Evolutionary conservation across 2,888 invertebrate species (phyloP), one percentile per base, ranked within the genome.

Genomic region (Habrosyne pyritoides): DNA sequence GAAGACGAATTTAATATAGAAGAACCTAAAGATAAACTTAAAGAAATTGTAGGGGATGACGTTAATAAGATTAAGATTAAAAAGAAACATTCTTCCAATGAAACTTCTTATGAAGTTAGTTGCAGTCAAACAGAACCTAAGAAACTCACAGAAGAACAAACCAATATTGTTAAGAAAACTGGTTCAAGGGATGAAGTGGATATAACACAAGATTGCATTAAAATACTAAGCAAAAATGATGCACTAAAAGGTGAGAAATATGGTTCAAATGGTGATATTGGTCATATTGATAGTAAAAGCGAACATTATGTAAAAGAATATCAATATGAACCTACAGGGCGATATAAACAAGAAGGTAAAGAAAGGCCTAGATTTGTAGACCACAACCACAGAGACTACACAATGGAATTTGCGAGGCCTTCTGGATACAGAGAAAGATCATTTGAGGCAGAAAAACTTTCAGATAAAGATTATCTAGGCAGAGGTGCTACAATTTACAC

Each of bases 351-450:
- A 8, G 72, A 70, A 52, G 66, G 69, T 21, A 76, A 67, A 50
- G 75, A 77, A 33, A 79, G 65, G 50, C 73, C 73, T 2, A 73
- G 56, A 56, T 86, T 84, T 57, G 63, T 83, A 0, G 84, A 85
- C 18, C 81, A 82, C 48, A 84, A 71, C 30, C 75, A 78, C 55
- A 79, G 64, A 63, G 86, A 87, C 59, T 86, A 84, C 50, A 78
- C 83, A 0, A 75, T 80, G 72, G 87, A 86, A 47, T 86, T 87
- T 54, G 74, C 70, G n/a, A 72, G 79, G 36, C 87, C 88, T 3
- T 69, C 86, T 2, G 72, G 73, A 0, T 86, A 86, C 51, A 74
- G 75, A 62, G 84, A 86, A 61, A 81, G 66, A 54, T 69, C 75
- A 22, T 80, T 75, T 36, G 82, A 83, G 46, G 49, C 50, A 8